Percentiles rank a stretch among this genome's conserved stretches.
Evolutionary conservation across 1,140 invertebrate genomes (phyloP).

Genomic region (Lutraria rhynchaena): DNA sequence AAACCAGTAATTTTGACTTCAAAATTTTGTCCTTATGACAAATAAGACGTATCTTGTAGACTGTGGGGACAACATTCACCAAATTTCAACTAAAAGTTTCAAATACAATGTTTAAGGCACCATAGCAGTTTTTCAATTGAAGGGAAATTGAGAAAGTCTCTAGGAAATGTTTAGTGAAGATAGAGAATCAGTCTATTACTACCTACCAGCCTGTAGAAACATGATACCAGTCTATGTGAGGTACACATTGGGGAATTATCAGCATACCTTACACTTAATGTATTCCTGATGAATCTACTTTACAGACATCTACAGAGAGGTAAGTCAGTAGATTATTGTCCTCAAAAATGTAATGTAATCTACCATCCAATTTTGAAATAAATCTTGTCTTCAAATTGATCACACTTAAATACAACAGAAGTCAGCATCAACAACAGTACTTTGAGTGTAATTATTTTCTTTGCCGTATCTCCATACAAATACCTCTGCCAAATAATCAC

Average conservation of each 20-base stretch:
- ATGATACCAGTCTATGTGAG: slow-evolving; percentile 53
- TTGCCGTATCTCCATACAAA: too few species aligned
- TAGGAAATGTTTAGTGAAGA: neutral
- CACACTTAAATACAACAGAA: too few species aligned
- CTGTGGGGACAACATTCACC: slow-evolving; percentile 49
- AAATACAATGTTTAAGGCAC: slow-evolving; percentile 34
- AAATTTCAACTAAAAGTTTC: slow-evolving; percentile 38
- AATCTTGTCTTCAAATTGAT: too few species aligned
- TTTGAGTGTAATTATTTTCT: too few species aligned
- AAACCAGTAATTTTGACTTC: slow-evolving; percentile 40
- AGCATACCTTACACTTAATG: slow-evolving; percentile 24
- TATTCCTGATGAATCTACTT: slow-evolving; percentile 21
- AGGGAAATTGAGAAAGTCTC: neutral
- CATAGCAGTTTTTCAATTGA: slow-evolving; percentile 42
- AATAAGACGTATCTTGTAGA: slow-evolving; percentile 31
- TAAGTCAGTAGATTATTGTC: slow-evolving; percentile 17
- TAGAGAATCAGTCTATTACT: slow-evolving; percentile 44
- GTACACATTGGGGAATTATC: slow-evolving; percentile 23
- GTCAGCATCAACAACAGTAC: too few species aligned
- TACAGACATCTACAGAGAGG: neutral
- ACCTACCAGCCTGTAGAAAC: slow-evolving; percentile 7
- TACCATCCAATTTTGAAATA: neutral
- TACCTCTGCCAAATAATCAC: too few species aligned
- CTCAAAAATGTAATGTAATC: neutral
- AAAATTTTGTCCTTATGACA: slow-evolving; percentile 53